Base-by-base conservation (phyloP, 2,797 vertebrate genomes). In the Gallinago nigripennis region DNA sequence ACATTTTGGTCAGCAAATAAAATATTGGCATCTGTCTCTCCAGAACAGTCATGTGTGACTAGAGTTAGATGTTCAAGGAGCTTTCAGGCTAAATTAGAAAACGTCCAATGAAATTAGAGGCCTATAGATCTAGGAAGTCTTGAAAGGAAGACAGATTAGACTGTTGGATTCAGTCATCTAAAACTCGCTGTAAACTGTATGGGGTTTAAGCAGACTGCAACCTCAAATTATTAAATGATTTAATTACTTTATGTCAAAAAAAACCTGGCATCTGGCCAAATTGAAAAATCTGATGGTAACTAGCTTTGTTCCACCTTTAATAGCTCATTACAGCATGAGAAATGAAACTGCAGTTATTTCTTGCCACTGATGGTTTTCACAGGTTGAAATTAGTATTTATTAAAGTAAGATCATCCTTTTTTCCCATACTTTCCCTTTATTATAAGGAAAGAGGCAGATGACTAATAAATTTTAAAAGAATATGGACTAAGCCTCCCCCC, bases 271-370 rank as follows among this genome's bases (percentile, higher is more conserved):
- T 41, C 43, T 94, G 70, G 20, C 73, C 77, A 85, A 64, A 50
- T 91, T 90, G 65, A 96, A 96, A 95, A 81, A 90, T 81, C 50
- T 95, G 60, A 85, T 78, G 71, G 84, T 10, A 43, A 76, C 71
- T 63, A 90, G 21, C 60, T 87, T 92, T 96, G 35, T 92, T 96
- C 78, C 72, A 88, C 69, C 57, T 94, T 92, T 87, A 97, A 80
- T n/a, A 95, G 37, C 68, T 65, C 50, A 91, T 50, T 82, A 82
- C 21, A 81, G 39, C 41, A 76, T 19, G 46, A 82, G 78, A 65
- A 96, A 96, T 54, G 14, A 51, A 51, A 81, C 60, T 87, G 12
- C 31, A 6, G 2, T 94, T 91, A 81, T 92, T 95, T 72, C 54
- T 63, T 83, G 8, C 35, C 57, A 94, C 50, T 80, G 51, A 85